Base-by-base conservation (phyloP, 2,888 invertebrate species). In the Schrankia costaestrigalis region DNA sequence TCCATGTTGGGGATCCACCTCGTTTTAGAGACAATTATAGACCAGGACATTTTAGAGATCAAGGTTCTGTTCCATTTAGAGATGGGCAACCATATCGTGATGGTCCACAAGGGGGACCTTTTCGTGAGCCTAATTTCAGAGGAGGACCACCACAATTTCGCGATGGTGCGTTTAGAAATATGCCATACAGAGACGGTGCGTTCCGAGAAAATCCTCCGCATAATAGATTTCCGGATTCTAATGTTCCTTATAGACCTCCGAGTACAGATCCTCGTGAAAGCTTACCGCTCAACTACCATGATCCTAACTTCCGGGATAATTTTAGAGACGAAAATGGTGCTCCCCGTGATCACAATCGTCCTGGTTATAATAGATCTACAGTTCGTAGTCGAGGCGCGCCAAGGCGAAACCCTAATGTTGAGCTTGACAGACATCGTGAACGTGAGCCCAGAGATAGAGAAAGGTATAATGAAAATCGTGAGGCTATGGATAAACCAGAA, bases 1-100 rank as follows among this genome's bases (percentile, higher is more conserved):
- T 84, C 23, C 85, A 85, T 40, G 73, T 82, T 10, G 78, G 75
- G 6, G 84, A 85, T 13, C 56, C 53, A 34, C 56, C 71, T 6
- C 78, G 84, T n/a, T 85, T 67, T 52, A 71, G 86, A 35, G 85
- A 86, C 38, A 80, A 76, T 55, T 85, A 69, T 50, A 74, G 85
- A 55, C 71, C 76, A 11, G 75, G 72, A 8, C 77, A 73, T 43
- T 85, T 70, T 56, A 74, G 86, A 21, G 88, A 81, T 47, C 79
- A 66, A 67, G 83, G 69, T 25, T 71, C 84, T 3, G 69, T 76
- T n/a, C 74, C 80, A 6, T 77, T 71, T 39, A 67, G 79, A 42
- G 79, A 80, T 26, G 71, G 71, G 2, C 73, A 72, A 46, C 60
- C 76, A 3, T 82, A 65, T 48, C 63, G 83, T 33, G 82, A 83